Conservation (phyloP, 2,113 vertebrate genomes). For the Macquaria ambigua region DNA sequence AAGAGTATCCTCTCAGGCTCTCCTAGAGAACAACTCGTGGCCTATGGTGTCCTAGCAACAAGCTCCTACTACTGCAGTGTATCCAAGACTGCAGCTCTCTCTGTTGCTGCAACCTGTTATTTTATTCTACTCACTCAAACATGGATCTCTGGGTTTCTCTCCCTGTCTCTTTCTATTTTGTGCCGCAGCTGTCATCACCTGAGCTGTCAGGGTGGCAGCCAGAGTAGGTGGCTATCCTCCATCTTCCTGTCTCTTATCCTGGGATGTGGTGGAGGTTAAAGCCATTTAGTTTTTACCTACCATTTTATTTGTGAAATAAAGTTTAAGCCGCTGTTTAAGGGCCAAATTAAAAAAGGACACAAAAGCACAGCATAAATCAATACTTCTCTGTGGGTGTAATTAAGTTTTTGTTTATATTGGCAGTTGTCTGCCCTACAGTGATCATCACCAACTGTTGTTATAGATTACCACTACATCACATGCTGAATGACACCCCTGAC, state of each 20-base stretch:
- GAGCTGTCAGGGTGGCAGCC: conserved; percentile 25
- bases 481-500: neutral
- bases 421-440: conserved; percentile 41
- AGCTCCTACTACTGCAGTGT: conserved; percentile 79
- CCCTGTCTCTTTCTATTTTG: conserved; percentile 44
- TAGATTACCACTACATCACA: conserved; percentile 57
- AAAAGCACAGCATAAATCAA: conserved; percentile 47
- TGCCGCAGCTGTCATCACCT: conserved; percentile 53
- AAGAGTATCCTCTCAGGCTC: conserved; percentile 76
- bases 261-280: neutral
- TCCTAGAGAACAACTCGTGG: conserved; percentile 74
- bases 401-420: conserved; percentile 56
- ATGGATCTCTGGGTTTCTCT: conserved; percentile 52
- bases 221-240: conserved; percentile 14
- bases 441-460: conserved; percentile 50
- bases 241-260: neutral
- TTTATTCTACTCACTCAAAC: conserved; percentile 71
- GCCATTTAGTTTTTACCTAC: neutral
- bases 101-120: conserved; percentile 68
- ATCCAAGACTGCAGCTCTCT: conserved; percentile 75
- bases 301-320: neutral
- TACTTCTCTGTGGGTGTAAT: conserved; percentile 49
- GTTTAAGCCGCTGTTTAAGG: neutral
- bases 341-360: neutral
- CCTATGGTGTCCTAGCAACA: conserved; percentile 84